Evolutionary conservation across 2,888 invertebrate genomes (phyloP).

Genomic region (Agonopterix subpropinquella): DNA sequence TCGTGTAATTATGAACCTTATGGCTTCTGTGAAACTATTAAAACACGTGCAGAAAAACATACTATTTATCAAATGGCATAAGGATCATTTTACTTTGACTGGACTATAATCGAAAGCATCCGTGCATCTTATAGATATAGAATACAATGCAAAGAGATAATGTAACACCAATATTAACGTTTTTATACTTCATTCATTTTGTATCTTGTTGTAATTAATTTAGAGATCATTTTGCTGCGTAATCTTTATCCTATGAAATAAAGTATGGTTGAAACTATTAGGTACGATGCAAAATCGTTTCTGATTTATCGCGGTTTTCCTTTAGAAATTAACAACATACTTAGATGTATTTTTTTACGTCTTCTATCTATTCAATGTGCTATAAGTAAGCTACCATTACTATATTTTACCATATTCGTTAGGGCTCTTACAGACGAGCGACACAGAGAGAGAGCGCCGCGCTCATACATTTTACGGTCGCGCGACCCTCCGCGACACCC

Average conservation of each 20-base stretch:
- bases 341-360: not conserved
- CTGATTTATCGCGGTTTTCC: not conserved
- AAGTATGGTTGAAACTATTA: not conserved
- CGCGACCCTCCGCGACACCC: too few species aligned
- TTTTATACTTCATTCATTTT: slow-evolving; percentile 24
- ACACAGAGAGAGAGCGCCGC: too few species aligned
- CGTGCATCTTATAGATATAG: slow-evolving; percentile 37
- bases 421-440: too few species aligned
- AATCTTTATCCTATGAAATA: not conserved
- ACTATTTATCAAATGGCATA: not conserved
- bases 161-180: slow-evolving; percentile 46
- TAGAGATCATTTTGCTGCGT: slow-evolving; percentile 13
- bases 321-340: not conserved
- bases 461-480: too few species aligned
- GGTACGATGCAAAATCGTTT: slow-evolving; percentile 1
- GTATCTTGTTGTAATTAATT: slow-evolving; percentile 14
- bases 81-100: slow-evolving; percentile 1
- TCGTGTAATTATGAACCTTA: not conserved
- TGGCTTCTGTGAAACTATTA: not conserved
- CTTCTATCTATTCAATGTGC: too few species aligned
- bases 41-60: not conserved
- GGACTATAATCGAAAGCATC: slow-evolving; percentile 34
- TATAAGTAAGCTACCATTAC: too few species aligned
- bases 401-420: too few species aligned
- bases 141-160: slow-evolving; percentile 15